Evolutionary conservation across 2,888 invertebrate species (phyloP), one percentile per base, ranked within the genome.

Genomic region (Clistopyga incitator): DNA sequence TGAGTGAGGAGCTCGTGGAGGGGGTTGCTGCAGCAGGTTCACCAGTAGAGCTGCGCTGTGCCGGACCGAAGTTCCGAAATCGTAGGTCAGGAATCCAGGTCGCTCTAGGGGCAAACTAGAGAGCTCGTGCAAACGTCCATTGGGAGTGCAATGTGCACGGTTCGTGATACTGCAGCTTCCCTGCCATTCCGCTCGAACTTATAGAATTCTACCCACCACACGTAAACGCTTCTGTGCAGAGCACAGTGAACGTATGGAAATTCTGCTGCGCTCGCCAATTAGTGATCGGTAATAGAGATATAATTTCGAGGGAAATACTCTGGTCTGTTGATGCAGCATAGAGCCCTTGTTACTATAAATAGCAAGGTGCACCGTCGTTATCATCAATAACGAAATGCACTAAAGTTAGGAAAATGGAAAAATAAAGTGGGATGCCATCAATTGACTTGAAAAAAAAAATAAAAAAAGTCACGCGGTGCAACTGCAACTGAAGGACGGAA

Each of bases 61-160:
- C 78, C 59, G 61, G 75, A 79, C 71, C 79, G 59, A 68, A 83
- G 79, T 83, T 83, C 72, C 71, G 20, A 65, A 82, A 82, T 82
- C 79, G 83, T 79, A 79, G 83, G 79, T 83, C 79, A 72, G 76
- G 83, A 83, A 83, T 83, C 67, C 79, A 83, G 83, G 83, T 83
- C 83, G 77, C 59, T 76, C 18, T 59, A 68, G 52, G 67, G 54
- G 47, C 67, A 47, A 34, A 61, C 45, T 47, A 59, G 77, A 50
- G 50, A 50, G 75, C 45, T 34, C 47, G 61, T 50, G 34, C 47
- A 29, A 65, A 68, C 54, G 67, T 79, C 76, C 74, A 54, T 72
- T 34, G 76, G 50, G 70, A 74, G 29, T 75, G 54, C 65, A 59
- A 75, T 59, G 70, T 65, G 68, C 47, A 64, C 70, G 74, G 45